Evolutionary conservation across 2,113 vertebrate species (phyloP).

Genomic region (Cyanocitta stelleri): DNA sequence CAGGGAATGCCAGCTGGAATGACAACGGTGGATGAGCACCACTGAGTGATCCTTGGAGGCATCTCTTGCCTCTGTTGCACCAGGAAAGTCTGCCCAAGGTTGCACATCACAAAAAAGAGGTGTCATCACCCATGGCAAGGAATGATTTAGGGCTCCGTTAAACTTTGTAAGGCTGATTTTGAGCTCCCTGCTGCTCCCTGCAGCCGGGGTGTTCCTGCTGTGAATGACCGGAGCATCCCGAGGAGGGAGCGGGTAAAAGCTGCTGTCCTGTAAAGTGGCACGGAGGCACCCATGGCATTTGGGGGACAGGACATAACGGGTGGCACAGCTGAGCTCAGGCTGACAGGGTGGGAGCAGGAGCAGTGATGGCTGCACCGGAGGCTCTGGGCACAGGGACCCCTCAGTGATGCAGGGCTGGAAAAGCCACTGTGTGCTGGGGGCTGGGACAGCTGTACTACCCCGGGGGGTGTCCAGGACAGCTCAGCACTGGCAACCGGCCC

Average conservation of each 20-base stretch:
- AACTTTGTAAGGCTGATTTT: not conserved
- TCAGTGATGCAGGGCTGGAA: not conserved
- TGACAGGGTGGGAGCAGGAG: not conserved
- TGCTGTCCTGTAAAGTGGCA: not conserved
- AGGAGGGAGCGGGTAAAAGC: fast-evolving
- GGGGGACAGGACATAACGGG: not conserved
- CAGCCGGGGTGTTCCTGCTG: fast-evolving
- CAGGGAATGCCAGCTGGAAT: not conserved
- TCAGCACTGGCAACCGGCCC: fast-evolving
- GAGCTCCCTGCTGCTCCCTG: not conserved
- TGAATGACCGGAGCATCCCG: fast-evolving
- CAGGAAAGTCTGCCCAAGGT: not conserved
- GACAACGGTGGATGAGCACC: not conserved
- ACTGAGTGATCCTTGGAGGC: not conserved
- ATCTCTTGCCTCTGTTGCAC: not conserved
- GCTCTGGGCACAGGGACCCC: not conserved
- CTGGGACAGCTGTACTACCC: not conserved
- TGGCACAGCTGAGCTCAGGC: not conserved
- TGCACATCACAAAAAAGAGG: not conserved
- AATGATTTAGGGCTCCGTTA: not conserved
- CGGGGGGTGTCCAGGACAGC: not conserved
- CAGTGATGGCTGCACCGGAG: fast-evolving
- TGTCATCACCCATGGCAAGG: not conserved
- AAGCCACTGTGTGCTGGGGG: fast-evolving
- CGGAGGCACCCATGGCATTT: not conserved